phyloP scores from a whole-genome alignment of 1,140 invertebrate species.

The Diachasmimorpha longicaudata region DNA sequence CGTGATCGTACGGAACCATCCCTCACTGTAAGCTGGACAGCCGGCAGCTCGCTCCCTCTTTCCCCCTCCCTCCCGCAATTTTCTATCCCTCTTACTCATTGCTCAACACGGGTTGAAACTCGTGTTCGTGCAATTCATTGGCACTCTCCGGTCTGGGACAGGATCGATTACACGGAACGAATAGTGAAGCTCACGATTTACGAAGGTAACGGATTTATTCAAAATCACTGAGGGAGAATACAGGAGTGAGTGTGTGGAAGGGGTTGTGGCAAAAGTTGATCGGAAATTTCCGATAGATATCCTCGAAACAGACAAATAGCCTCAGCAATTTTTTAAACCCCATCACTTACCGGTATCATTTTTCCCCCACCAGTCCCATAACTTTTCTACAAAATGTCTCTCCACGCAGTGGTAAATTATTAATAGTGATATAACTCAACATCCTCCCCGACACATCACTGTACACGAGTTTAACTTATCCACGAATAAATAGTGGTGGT shows the following conservation, averaged over 20 bases:
- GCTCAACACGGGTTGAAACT: constrained; percentile 37
- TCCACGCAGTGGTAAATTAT: too few species aligned
- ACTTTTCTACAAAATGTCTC: too few species aligned
- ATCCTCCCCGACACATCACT: too few species aligned
- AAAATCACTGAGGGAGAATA: not conserved
- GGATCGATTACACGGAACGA: constrained; percentile 45
- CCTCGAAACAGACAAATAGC: not conserved
- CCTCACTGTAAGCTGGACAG: constrained; percentile 35
- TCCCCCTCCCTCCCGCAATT: not conserved
- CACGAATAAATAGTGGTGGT: not conserved
- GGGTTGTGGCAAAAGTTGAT: not conserved
- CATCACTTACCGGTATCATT: too few species aligned
- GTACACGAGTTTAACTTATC: not conserved
- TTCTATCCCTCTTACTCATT: constrained; percentile 18
- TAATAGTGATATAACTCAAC: too few species aligned
- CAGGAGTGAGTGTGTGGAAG: not conserved
- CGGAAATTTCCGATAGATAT: constrained; percentile 28
- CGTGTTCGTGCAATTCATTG: constrained; percentile 51
- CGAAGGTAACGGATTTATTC: constrained; percentile 14
- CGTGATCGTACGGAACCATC: constrained; percentile 48
- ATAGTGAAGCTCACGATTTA: constrained; percentile 23
- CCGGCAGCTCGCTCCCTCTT: not conserved
- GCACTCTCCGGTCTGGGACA: constrained; percentile 39
- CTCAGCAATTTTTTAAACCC: not conserved
- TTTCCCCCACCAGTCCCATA: too few species aligned